Evolutionary conservation across 92 coral and sea anemone genomes (phyloP), one percentile per base, ranked within the genome.

Genomic region (Porites divaricata): DNA sequence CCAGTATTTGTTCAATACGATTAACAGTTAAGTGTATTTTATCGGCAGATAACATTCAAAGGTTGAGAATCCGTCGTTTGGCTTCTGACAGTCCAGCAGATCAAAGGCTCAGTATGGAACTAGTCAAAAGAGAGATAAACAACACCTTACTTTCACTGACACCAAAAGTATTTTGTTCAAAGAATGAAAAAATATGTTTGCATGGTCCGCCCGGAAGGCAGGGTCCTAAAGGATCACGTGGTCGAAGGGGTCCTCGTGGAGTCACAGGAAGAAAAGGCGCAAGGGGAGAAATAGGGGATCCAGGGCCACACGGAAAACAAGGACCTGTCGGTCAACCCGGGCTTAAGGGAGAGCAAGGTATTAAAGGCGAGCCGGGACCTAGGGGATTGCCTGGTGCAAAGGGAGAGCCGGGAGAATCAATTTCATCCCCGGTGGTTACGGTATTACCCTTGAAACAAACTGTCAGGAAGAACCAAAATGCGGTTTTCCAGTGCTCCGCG

Each of bases 161-260:
- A 51, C 59, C 87, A 28, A 50, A 22, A 59, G 68, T 71, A 53
- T 83, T 83, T 41, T 74, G 80, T 52, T 83, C 87, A 23, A 15
- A 50, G 9, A 62, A 41, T 16, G 63, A 49, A 83, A 22, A 61
- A 41, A 61, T 83, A 1, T 83, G 87, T 25, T 52, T 83, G 87
- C 87, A 74, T 62, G 87, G 87, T n/a, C 79, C 80, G 57, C 87
- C 80, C 26, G 87, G 87, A 83, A 83, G 61, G 56, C 80, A 63
- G 50, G 87, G 80, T 12, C 80, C 53, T 0, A 74, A 61, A 50
- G 87, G 80, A 13, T 62, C 79, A 21, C 87, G 70, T 35, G 87
- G 87, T 59, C 22, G 61, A 73, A 70, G 80, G 74, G 87, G 87
- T 8, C 35, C 74, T 48, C 62, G 80, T n/a, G 87, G 80, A 72